Base-by-base conservation (phyloP, 2,797 vertebrate species). In the Poeciliopsis paucimaculata region DNA sequence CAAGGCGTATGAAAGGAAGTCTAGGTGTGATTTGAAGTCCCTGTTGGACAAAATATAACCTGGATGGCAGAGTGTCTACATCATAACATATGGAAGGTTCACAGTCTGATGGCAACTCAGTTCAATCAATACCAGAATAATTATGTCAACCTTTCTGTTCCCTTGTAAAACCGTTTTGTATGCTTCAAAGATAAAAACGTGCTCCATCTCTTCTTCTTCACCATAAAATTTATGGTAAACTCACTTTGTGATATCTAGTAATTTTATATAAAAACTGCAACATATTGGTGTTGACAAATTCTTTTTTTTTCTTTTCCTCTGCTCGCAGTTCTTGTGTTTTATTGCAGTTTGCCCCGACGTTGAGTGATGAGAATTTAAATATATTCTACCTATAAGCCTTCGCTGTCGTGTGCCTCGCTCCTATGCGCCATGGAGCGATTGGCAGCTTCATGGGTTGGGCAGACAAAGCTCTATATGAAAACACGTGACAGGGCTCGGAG, bases 401-500 rank as follows among this genome's bases (percentile, higher is more conserved):
- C 80, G n/a, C 77, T 64, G 79, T 76, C 39, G 74, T 79, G 78
- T 80, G 73, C 73, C 77, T 85, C 84, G 81, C 78, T 90, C 73
- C 81, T 77, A 34, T 87, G 82, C 86, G 64, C 71, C 72, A 72
- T 46, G 39, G 20, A 28, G 83, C 86, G 77, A 79, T 86, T 86
- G 89, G 82, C 82, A 74, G 88, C 82, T 82, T 73, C 84, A 82
- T 88, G 92, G 91, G 91, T 66, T 92, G 92, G 93, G 88, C 90
- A 85, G 81, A 88, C 78, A 53, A 79, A 84, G 82, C 89, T 68
- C 53, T 46, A 20, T 72, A 82, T 84, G 79, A 81, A 77, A 84
- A 77, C 95, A 95, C 95, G 95, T 96, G 93, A 96, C 89, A 1
- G 60, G 70, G 85, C 84, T 91, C 80, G 89, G 84, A 89, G 90